These are phyloP conservation scores for Heloderma charlesbogerti DNA, from an alignment of 2,113 vertebrate species.

Conservation along the genomic window DNA sequence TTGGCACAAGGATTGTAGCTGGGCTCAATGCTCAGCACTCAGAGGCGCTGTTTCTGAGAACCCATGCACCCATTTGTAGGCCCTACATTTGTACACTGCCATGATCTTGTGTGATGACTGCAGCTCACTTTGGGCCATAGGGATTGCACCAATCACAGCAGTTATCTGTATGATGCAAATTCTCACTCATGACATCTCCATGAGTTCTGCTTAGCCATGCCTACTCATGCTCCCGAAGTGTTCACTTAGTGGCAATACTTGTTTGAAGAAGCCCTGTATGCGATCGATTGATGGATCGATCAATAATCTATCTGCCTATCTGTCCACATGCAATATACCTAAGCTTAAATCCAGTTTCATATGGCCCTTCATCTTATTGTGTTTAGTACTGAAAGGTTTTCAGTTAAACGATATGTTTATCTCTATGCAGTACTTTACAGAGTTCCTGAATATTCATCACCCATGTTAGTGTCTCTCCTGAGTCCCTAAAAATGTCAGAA, in stretches of 20 bases:
- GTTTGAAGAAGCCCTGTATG: background rate
- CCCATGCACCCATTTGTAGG: background rate
- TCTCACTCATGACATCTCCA: background rate
- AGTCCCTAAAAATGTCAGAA: background rate
- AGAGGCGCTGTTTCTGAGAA: background rate
- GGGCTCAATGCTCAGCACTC: background rate
- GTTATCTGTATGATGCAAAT: background rate
- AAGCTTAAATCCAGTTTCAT: background rate
- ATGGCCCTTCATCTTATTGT: background rate
- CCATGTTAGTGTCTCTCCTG: background rate
- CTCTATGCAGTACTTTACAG: background rate
- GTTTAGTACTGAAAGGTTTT: background rate
- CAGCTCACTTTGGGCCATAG: background rate
- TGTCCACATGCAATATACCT: background rate
- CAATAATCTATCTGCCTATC: background rate
- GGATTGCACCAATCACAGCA: background rate
- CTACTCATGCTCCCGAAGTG: background rate
- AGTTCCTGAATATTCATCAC: background rate
- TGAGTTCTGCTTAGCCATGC: background rate
- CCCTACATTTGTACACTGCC: background rate
- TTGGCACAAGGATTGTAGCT: background rate
- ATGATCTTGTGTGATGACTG: no score
- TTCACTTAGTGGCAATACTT: background rate
- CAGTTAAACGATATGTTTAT: background rate
- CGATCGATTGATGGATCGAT: background rate